Percentiles rank a stretch among this genome's conserved stretches.
phyloP scores from a whole-genome alignment of 2,888 invertebrate species.

The Agriotes lineatus region DNA sequence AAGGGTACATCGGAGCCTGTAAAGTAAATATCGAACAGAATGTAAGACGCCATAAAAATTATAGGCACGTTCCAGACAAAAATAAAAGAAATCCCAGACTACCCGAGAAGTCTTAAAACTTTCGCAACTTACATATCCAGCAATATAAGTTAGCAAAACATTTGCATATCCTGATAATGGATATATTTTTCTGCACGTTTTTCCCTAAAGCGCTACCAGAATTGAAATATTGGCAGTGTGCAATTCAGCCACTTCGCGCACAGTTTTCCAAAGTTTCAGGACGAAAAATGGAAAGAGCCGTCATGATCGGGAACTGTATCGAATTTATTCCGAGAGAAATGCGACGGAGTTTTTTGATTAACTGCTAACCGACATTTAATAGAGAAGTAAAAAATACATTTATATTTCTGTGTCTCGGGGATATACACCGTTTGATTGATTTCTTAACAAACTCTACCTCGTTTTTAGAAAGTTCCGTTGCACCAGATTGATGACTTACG shows the following conservation, averaged over 20 bases:
- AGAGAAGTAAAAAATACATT: not conserved
- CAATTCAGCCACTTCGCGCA: not conserved
- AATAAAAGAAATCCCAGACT: constrained; percentile 32
- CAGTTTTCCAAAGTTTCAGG: not conserved
- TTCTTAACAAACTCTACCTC: not conserved
- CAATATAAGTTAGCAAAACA: constrained; percentile 51
- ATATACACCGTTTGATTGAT: no score
- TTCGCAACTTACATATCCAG: constrained; percentile 48
- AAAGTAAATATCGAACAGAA: constrained; percentile 8
- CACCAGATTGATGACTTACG: not conserved
- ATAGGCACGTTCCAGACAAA: constrained; percentile 49
- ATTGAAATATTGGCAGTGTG: constrained; percentile 17
- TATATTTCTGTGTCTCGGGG: no score
- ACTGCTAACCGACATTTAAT: not conserved
- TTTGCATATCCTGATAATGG: constrained; percentile 49
- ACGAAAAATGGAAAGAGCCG: not conserved
- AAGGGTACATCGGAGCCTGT: not conserved
- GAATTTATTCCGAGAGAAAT: not conserved
- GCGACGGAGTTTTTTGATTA: not conserved
- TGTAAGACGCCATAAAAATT: constrained; percentile 44
- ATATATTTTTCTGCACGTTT: constrained; percentile 39
- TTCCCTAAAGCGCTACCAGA: constrained; percentile 27
- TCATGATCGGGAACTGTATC: not conserved
- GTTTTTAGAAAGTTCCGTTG: not conserved
- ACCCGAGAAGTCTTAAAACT: constrained; percentile 25